Evolutionary conservation across 1,140 invertebrate species (phyloP), one percentile per base, ranked within the genome.

Genomic region (Gryllus bimaculatus): DNA sequence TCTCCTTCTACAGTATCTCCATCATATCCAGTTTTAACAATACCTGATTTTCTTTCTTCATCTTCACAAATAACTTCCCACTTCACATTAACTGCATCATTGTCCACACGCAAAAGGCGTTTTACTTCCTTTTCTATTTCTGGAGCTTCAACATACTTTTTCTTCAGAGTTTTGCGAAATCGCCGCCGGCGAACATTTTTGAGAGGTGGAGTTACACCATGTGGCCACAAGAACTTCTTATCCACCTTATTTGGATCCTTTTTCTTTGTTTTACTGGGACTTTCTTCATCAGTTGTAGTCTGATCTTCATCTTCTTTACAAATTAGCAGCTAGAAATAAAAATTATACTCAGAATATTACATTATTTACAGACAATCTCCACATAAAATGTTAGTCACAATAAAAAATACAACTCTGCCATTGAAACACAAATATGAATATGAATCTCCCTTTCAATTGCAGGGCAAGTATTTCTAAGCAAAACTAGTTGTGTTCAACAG

Each of bases 121-220:
- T 98, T 98, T 18, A 92, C 90, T 89, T 99, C 97, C 86, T 98
- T 99, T 85, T 99, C 98, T 82, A 99, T 97, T 88, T 99, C 97
- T 2, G 96, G 96, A 75, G 96, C 95, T 87, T 99, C 98, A 2
- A 97, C 93, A 87, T 96, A 97, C 83, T 99, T 99, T 86, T 99
- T 98, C 84, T 96, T 96, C 18, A 99, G 86, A 0, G 96, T 98
- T 88, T 98, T 98, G 75, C 97, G 89, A 84, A 99, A 99, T 81
- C 98, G 89, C 81, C 96, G 89, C 82, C 95, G 95, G 18, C 96
- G 89, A 0, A 98, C 96, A 89, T 99, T 99, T 87, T 99, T 99
- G 39, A 96, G 88, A 6, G 97, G 96, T 7, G 96, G 95, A 8
- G 96, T 97, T 21, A 99, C 89, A 66, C 97, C 97, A 88, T 99